phyloP scores from a whole-genome alignment of 2,797 vertebrate genomes.

The Myotis daubentonii region DNA sequence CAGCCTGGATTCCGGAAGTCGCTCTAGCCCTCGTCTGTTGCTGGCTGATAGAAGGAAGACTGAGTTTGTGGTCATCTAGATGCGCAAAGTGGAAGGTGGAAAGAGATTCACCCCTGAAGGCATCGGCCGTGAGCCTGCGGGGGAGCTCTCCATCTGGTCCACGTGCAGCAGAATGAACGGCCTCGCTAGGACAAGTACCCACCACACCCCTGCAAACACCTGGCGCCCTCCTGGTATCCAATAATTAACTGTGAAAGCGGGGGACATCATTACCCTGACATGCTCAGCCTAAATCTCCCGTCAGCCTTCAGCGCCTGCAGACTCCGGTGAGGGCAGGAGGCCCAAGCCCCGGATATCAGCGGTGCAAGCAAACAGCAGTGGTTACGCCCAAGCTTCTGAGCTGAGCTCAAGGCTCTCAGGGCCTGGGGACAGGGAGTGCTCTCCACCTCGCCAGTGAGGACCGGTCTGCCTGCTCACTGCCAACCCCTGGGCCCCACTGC shows the following conservation, averaged over 20 bases:
- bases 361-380: too few relatives aligned
- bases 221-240: not conserved
- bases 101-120: not conserved
- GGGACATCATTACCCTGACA: not conserved
- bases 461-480: not conserved
- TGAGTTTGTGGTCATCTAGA: not conserved
- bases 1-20: not conserved
- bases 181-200: too few relatives aligned
- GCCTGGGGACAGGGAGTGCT: not conserved
- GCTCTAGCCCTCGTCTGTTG: not conserved
- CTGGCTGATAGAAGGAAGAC: not conserved
- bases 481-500: not conserved
- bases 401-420: not conserved
- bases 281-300: not conserved
- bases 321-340: not conserved
- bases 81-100: not conserved
- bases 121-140: rapidly evolving
- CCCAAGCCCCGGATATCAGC: not conserved
- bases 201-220: not conserved
- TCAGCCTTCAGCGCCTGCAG: not conserved
- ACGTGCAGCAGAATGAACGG: rapidly evolving
- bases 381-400: not conserved
- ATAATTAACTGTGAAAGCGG: not conserved
- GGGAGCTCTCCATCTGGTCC: not conserved
- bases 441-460: not conserved